Base-by-base conservation (phyloP, 2,888 invertebrate species). In the Troides oblongomaculatus region DNA sequence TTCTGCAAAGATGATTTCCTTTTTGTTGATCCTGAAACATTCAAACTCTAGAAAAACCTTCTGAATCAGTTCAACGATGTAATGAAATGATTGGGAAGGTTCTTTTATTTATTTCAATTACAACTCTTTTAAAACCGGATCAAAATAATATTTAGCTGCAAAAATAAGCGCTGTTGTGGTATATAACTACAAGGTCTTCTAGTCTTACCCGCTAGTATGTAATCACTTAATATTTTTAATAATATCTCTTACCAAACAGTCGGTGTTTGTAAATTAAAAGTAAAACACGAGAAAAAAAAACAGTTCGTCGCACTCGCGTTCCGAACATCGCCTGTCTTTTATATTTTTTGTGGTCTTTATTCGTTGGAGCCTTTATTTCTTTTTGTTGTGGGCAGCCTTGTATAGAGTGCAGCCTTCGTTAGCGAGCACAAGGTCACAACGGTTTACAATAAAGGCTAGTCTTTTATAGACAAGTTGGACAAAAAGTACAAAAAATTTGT, bases 341-440 rank as follows among this genome's bases (percentile, higher is more conserved):
- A 81, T 83, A 84, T 84, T 84, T 90, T 90, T 90, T 90, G 87
- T 89, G 85, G 86, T 89, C 88, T 90, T 88, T 85, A 86, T 81
- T 79, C 79, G 81, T 81, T 77, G 73, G 77, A 75, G 73, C 68
- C 78, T 81, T 86, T 87, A 81, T 84, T 85, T 84, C 82, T 83
- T 89, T 86, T 89, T 88, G 83, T 85, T 81, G 78, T 77, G 76
- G 76, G 78, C 81, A 82, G 82, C 85, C 87, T 84, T 86, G 84
- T 87, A 83, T 77, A 85, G 85, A 78, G 81, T 80, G 83, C 84
- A 90, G 89, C 90, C 91, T 91, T 91, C 91, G 89, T 89, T 89
- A 88, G 87, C 85, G 82, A 79, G 83, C 80, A 84, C 91, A 91
- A 91, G 91, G 91, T 89, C 90, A 90, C 76, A 76, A 75, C 77